phyloP scores from a whole-genome alignment of 2,113 vertebrate species.

The Onychostoma macrolepis region DNA sequence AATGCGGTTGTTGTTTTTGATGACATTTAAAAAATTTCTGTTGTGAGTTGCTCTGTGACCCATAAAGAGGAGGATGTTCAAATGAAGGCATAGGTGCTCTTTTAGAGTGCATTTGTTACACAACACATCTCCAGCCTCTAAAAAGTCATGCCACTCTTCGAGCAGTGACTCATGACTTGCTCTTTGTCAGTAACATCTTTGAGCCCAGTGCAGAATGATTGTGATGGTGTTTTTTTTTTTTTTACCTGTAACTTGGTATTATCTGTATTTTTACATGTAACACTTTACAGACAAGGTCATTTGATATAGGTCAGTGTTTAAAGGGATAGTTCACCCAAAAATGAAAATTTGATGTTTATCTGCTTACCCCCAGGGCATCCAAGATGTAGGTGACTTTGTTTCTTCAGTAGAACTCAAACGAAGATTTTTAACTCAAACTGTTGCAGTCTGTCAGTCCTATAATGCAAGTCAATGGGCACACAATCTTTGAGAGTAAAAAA shows the following conservation, averaged over 20 bases:
- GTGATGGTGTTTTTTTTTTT: no score
- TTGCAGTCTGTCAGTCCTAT: no score
- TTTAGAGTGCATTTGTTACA: background rate
- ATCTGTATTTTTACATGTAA: background rate
- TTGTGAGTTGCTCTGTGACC: background rate
- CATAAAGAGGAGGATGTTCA: background rate
- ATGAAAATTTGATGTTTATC: no score
- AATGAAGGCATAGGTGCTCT: background rate
- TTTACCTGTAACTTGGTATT: background rate
- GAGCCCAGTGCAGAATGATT: background rate
- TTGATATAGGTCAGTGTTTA: background rate
- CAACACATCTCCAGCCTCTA: background rate
- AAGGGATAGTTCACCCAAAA: no score
- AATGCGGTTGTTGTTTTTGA: background rate
- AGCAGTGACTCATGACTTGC: background rate
- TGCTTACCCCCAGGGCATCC: no score
- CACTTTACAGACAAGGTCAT: background rate
- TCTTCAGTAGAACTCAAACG: no score
- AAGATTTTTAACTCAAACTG: no score
- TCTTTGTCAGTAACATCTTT: background rate
- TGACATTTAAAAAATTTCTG: background rate
- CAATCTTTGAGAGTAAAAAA: no score
- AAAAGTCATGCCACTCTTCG: background rate
- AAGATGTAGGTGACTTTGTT: no score
- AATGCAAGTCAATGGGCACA: no score